Base-by-base conservation (phyloP, 1,140 invertebrate genomes). In the roundworm (Caenorhabditis elegans) region DNA sequence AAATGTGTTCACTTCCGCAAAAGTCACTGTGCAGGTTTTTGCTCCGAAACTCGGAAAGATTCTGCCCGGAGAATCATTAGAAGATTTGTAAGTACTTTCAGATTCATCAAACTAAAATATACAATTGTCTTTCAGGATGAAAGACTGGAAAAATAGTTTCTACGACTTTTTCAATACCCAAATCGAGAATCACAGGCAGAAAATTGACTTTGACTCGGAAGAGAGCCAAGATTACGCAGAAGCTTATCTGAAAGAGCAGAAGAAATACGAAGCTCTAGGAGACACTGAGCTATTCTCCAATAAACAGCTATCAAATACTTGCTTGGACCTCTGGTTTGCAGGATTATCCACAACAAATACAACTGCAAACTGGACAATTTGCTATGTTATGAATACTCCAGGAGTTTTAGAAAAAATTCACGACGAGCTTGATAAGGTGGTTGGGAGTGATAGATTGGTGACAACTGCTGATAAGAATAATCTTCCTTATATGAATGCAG, bases 311-410 rank as follows among this genome's bases (percentile, higher is more conserved):
- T 26, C 31, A 31, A 84, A 84, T 48, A 34, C 49, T 19, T 82
- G 78, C 31, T 82, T 82, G 26, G 89, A 90, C 47, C 76, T 90
- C 4, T 89, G 90, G 79, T 80, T 85, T 11, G 91, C 90, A 1
- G 90, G 91, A 24, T 87, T 89, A 70, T 90, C 91, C 76, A 91
- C 90, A 17, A 90, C 90, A 22, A 83, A 90, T 1, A 88, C 86
- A 39, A 90, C 90, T 3, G 55, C 91, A 13, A 85, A 86, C 19
- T 91, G 91, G 91, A 78, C 83, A 31, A 82, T 91, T 15, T 81
- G 91, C 10, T 90, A 89, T 83, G 85, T 91, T 84, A 82, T 88
- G 13, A 87, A 88, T 39, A 83, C 90, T 83, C 86, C 86, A 6
- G 86, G 90, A n/a, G 84, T 90, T 31, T 70, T 70, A 82, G 86